A percentile compares a stretch with the other conserved stretches of the same genome.
Conservation (phyloP, 2,797 vertebrate species). For the Muraenolepis orangiensis region DNA sequence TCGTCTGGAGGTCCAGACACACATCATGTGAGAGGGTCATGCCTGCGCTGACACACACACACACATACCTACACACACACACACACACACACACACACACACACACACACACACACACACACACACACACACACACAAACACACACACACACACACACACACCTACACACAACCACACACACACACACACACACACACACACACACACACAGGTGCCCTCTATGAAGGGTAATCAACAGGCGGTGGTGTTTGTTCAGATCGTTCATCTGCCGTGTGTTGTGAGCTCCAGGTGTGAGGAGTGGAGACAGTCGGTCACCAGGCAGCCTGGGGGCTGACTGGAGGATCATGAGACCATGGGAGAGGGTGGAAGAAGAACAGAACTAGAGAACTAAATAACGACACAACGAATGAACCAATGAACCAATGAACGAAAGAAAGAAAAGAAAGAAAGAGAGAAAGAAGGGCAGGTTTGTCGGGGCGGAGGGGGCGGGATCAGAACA, state of each 20-base stretch:
- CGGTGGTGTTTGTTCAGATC: constrained; percentile 42
- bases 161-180: not conserved
- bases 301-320: too few relatives aligned
- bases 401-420: not conserved
- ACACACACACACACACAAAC: not conserved
- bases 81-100: not conserved
- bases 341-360: too few relatives aligned
- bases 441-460: not conserved
- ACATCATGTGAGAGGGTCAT: constrained; percentile 19
- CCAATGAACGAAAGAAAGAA: not conserved
- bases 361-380: too few relatives aligned
- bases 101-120: constrained; percentile 2
- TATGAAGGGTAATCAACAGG: constrained; percentile 41
- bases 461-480: not conserved
- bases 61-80: not conserved
- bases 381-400: too few relatives aligned
- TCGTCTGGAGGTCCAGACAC: constrained; percentile 31
- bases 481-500: not conserved
- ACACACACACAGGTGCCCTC: constrained; percentile 38
- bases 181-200: not conserved
- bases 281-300: not conserved
- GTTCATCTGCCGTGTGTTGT: constrained; percentile 26
- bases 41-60: not conserved
- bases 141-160: not conserved
- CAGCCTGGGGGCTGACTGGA: too few relatives aligned